Base-by-base conservation (phyloP, 2,888 invertebrate genomes). In the Agonopterix alstromeriana region DNA sequence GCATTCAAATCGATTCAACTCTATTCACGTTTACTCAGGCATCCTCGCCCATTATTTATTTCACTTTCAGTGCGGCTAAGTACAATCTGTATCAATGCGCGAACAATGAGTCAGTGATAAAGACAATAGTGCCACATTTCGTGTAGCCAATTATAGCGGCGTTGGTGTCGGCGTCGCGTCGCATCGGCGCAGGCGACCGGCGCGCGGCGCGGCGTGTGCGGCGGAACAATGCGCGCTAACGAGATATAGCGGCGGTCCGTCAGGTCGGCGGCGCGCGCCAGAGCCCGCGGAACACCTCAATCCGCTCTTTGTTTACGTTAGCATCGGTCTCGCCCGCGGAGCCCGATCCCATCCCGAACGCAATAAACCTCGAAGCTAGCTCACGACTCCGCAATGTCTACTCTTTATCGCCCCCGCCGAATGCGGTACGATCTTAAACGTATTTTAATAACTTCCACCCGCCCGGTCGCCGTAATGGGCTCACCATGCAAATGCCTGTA, bases 391-490 rank as follows among this genome's bases (percentile, higher is more conserved):
- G 73, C 77, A 80, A 78, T 77, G 78, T 78, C 77, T 76, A 74
- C 79, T 71, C 74, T 79, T 84, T 84, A 86, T 84, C 83, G 76
- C 73, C 70, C 64, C 70, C 62, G 54, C 73, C 77, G 69, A 82
- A 80, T 76, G 70, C 80, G 65, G 73, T 74, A 61, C 76, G 71
- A 84, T 83, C 81, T 85, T 82, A 80, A 83, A 81, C 72, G 77
- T 78, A 82, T 84, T 85, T 84, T 82, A 86, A 84, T 84, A 84
- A 83, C 78, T 78, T 82, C 81, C 75, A 77, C 75, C 76, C 70
- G 72, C 74, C 52, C 71, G 67, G 77, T 78, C 70, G 69, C 74
- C 67, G 71, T 83, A 83, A 84, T 82, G 78, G 78, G 73, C 75
- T 72, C 74, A 74, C 79, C 79, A 85, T 84, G 84, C 85, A 85